Evolutionary conservation across 2,888 invertebrate genomes (phyloP).

Genomic region (Pollenia angustigena): DNA sequence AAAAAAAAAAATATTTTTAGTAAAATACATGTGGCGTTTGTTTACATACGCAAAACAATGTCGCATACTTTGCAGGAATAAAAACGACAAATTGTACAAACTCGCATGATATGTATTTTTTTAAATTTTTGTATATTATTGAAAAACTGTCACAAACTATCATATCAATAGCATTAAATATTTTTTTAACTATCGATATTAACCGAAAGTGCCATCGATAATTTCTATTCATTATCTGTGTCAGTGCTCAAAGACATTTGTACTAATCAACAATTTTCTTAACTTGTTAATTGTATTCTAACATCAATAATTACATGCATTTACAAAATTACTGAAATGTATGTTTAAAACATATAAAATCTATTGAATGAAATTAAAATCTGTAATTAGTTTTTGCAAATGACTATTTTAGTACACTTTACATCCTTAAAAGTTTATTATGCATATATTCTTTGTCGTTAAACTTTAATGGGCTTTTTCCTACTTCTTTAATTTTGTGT

Average conservation of each 20-base stretch:
- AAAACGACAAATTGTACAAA: too few relatives aligned
- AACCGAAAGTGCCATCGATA: too few relatives aligned
- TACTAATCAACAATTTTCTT: not conserved
- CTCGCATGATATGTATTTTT: too few relatives aligned
- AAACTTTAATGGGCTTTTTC: conserved; percentile 13
- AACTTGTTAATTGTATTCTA: not conserved
- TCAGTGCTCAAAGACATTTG: not conserved
- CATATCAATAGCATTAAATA: too few relatives aligned
- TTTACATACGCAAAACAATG: too few relatives aligned
- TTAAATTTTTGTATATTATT: too few relatives aligned
- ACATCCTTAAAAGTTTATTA: not conserved
- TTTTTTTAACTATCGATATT: too few relatives aligned
- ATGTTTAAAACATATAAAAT: not conserved
- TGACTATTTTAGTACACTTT: not conserved
- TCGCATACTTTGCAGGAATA: too few relatives aligned
- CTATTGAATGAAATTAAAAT: conserved; percentile 20
- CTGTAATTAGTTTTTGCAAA: conserved; percentile 13
- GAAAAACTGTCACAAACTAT: too few relatives aligned
- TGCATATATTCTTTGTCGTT: not conserved
- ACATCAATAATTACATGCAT: not conserved
- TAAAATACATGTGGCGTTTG: too few relatives aligned
- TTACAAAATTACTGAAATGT: not conserved
- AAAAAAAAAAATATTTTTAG: too few relatives aligned
- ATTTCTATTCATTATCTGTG: not conserved
- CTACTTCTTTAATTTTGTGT: conserved; percentile 25